phyloP scores from a whole-genome alignment of 2,797 vertebrate species.

The Cercopithecus neglectus region DNA sequence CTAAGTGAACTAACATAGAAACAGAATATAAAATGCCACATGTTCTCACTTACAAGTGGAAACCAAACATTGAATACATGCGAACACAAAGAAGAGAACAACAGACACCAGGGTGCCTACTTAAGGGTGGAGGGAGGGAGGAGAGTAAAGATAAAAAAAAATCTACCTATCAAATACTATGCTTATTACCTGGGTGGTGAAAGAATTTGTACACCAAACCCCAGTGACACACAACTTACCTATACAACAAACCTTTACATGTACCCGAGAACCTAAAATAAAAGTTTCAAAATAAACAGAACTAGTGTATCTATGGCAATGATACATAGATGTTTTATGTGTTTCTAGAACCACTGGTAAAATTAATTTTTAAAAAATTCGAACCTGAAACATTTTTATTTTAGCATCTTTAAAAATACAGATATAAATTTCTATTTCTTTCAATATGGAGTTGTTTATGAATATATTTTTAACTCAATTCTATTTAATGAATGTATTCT shows the following conservation, averaged over 20 bases:
- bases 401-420: not conserved
- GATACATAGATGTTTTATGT: not conserved
- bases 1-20: not conserved
- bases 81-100: not conserved
- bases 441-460: not conserved
- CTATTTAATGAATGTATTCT: not conserved
- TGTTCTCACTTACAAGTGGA: not conserved
- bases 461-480: not conserved
- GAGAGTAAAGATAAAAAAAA: not conserved
- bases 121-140: not conserved
- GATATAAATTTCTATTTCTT: slow-evolving; percentile 4
- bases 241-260: not conserved
- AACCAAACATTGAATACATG: not conserved
- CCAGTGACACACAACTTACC: not conserved
- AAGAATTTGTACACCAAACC: not conserved
- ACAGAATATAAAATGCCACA: not conserved
- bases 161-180: not conserved
- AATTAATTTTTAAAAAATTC: not conserved
- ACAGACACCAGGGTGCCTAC: not conserved
- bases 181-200: not conserved
- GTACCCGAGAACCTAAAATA: not conserved
- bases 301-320: not conserved
- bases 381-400: not conserved
- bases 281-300: not conserved
- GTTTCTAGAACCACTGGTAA: not conserved